Evolutionary conservation across 2,888 invertebrate species (phyloP), one percentile per base, ranked within the genome.

Genomic region (Ophion ventricosus): DNA sequence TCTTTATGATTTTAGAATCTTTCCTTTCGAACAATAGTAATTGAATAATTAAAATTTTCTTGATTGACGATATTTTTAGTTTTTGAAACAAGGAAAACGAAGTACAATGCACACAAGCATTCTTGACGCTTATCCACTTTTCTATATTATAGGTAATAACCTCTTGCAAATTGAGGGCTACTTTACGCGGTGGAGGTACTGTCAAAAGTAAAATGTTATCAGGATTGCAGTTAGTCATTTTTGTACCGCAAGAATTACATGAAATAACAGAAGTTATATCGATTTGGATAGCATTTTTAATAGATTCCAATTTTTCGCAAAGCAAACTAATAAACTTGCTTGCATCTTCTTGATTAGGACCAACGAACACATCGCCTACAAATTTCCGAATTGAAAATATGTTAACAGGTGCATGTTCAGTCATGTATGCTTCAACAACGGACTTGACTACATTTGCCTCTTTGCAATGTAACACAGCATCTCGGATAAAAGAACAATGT

Each of bases 271-370:
- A 17, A 56, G 2, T 56, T 23, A 57, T 17, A 14, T 66, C 10
- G 20, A 64, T 64, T 14, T 64, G 7, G 8, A 40, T 49, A n/a
- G 17, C 57, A 35, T 40, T 40, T 73, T 17, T 25, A 14, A 64
- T 25, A 56, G 14, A 14, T n/a, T 23, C 5, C 23, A 54, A 63
- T 59, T 75, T 57, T 35, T 17, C 56, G 26, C 77, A 49, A 17
- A 74, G 56, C 49, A 40, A 54, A 11, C 14, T 63, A 20, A 79
- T 23, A 80, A 80, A 83, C 23, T 67, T 8, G 2, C 74, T 20
- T 11, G 83, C 63, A 70, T 83, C 83, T 69, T 80, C 74, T 69
- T 79, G 69, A 54, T 8, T 54, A 8, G 35, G 61, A 57, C 56
- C 40, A 4, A 35, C 54, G 54, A 80, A 83, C 1, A 69, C 8